A percentile compares a stretch with the other conserved stretches of the same genome.
phyloP scores from a whole-genome alignment of 2,888 invertebrate species.

The Ganaspis brasiliensis region DNA sequence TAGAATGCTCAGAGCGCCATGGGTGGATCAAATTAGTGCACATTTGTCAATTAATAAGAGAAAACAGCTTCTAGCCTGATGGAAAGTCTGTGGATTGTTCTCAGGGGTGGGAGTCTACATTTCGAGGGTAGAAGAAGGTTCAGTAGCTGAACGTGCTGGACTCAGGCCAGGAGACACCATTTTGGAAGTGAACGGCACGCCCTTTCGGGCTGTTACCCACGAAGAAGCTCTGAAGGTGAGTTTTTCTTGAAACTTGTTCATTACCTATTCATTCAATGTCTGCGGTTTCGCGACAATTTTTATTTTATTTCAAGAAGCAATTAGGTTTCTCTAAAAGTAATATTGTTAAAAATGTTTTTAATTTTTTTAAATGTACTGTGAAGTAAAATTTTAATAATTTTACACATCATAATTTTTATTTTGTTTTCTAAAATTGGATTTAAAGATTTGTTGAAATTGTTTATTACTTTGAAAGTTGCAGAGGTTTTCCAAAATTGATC shows the following conservation, averaged over 20 bases:
- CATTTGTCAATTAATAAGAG: slow-evolving; percentile 13
- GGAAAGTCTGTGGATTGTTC: slow-evolving; percentile 77
- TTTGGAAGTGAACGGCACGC: slow-evolving; percentile 96
- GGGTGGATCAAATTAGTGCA: slow-evolving; percentile 60
- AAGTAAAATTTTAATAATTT: too few species aligned
- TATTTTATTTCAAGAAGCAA: not conserved
- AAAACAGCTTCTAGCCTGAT: slow-evolving; percentile 66
- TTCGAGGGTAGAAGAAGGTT: slow-evolving; percentile 94
- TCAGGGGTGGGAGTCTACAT: slow-evolving; percentile 95
- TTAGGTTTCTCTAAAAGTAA: not conserved
- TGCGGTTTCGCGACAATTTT: slow-evolving; percentile 34
- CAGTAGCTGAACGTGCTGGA: slow-evolving; percentile 93
- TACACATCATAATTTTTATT: too few species aligned
- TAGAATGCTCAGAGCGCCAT: slow-evolving; percentile 53
- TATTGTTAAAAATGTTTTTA: too few species aligned
- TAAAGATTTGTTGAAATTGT: too few species aligned
- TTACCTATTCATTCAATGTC: slow-evolving; percentile 12
- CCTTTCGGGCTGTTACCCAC: slow-evolving; percentile 95
- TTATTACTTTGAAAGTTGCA: too few species aligned
- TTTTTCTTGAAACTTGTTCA: slow-evolving; percentile 52
- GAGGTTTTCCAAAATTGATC: too few species aligned
- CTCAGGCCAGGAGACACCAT: slow-evolving; percentile 96
- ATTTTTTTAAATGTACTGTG: too few species aligned
- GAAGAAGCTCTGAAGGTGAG: slow-evolving; percentile 95
- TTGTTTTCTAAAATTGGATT: too few species aligned